Conservation (phyloP, 30 jellyfish, hydroid and myxozoan species). For the Aurelia aurita complex sp. Pacific region DNA sequence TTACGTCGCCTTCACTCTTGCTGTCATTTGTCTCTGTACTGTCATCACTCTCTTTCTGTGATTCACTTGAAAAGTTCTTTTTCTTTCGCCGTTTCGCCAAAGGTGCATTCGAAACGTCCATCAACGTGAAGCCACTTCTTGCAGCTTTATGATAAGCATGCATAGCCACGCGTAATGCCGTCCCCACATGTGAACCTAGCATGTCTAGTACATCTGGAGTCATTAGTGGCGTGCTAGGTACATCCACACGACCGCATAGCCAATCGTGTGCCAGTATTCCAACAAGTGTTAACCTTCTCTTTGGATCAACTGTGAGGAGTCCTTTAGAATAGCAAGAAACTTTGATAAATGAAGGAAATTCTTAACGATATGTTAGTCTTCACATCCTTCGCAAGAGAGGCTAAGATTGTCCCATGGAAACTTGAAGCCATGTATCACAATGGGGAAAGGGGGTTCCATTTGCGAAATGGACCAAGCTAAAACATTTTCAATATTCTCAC, state of each 20-base stretch:
- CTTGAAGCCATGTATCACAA: too few relatives aligned
- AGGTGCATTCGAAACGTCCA: constrained; percentile 99
- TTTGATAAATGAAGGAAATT: too few relatives aligned
- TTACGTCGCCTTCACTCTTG: not conserved
- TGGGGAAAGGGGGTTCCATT: too few relatives aligned
- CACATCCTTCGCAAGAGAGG: not conserved
- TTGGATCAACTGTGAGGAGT: constrained; percentile 93
- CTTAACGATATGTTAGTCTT: not conserved
- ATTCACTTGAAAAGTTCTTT: constrained; percentile 84
- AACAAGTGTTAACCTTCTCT: constrained; percentile 78
- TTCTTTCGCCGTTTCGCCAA: constrained; percentile 94
- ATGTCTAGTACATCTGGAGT: constrained; percentile 93
- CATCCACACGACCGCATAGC: constrained; percentile 95
- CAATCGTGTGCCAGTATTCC: constrained; percentile 92
- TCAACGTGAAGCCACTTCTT: constrained; percentile 88
- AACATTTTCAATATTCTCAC: too few relatives aligned
- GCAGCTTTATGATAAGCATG: constrained; percentile 98
- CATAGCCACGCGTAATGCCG: constrained; percentile 94
- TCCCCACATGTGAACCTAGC: constrained; percentile 91
- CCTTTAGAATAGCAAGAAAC: constrained; percentile 47
- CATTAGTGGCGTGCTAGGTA: constrained; percentile 97
- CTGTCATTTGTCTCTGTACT: constrained; percentile 48
- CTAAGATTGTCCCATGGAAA: too few relatives aligned
- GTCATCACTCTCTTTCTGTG: constrained; percentile 68
- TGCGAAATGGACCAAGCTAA: too few relatives aligned